These are phyloP conservation scores for Arrhamphus sclerolepis DNA, from an alignment of 2,797 vertebrate species.

Conservation along the genomic window DNA sequence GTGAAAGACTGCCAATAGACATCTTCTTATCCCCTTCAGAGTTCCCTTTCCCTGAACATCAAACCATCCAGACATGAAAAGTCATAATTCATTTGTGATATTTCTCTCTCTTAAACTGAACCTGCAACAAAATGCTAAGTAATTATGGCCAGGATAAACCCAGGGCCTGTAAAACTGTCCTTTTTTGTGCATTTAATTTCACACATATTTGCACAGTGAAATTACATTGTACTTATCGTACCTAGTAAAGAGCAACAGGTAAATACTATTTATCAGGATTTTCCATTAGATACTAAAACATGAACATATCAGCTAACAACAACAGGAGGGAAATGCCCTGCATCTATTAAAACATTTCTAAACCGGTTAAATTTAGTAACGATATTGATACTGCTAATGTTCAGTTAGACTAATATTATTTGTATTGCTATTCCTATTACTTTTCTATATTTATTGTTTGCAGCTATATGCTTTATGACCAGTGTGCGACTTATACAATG, in stretches of 20 bases:
- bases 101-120: slow-evolving; percentile 62
- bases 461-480: too few relatives aligned
- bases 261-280: slow-evolving; percentile 68
- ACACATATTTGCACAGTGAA: slow-evolving; percentile 89
- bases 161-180: slow-evolving; percentile 67
- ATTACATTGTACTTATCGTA: slow-evolving; percentile 90
- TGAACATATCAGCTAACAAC: slow-evolving; percentile 48
- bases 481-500: too few relatives aligned
- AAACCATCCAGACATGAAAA: slow-evolving; percentile 75
- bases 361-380: too few relatives aligned
- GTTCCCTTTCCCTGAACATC: slow-evolving; percentile 49
- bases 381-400: too few relatives aligned
- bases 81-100: slow-evolving; percentile 67
- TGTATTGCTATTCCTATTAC: too few relatives aligned
- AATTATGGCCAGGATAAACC: slow-evolving; percentile 76
- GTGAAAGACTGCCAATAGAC: slow-evolving; percentile 49
- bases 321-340: not conserved
- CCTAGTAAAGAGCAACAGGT: slow-evolving; percentile 67
- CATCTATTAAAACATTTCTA: too few relatives aligned
- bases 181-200: slow-evolving; percentile 89
- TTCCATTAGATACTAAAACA: slow-evolving; percentile 59
- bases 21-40: slow-evolving; percentile 49
- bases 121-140: slow-evolving; percentile 72
- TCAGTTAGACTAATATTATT: too few relatives aligned
- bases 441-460: too few relatives aligned